Conservation (phyloP, 2,113 vertebrate species). For the Dipodomys spectabilis region DNA sequence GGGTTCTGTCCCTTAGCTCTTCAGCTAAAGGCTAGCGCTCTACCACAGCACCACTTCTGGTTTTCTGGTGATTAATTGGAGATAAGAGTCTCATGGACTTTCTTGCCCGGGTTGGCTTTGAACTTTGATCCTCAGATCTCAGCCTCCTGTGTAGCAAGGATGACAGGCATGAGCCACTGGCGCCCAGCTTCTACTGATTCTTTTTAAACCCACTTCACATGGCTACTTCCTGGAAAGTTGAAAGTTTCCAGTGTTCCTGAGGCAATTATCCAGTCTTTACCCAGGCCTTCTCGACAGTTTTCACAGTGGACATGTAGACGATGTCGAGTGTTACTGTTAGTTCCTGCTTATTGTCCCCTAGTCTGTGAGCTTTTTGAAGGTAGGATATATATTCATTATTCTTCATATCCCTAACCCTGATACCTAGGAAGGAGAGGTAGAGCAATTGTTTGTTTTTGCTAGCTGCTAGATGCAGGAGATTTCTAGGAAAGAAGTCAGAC, state of each 20-base stretch:
- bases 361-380: background rate
- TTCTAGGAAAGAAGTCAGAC: background rate
- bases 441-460: background rate
- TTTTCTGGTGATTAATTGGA: no score
- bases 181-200: background rate
- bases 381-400: background rate
- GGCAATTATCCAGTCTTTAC: background rate
- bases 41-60: no score
- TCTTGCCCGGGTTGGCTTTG: no score
- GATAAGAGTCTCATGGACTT: no score
- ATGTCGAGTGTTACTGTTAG: background rate
- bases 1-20: no score
- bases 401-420: background rate
- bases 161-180: no score
- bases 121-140: no score
- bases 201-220: background rate
- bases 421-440: background rate
- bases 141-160: no score
- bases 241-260: background rate
- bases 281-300: background rate
- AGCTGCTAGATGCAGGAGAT: background rate
- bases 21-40: no score
- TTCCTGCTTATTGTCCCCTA: background rate
- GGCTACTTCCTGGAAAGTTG: background rate
- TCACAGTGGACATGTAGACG: background rate